Base-by-base conservation (phyloP, 2,113 vertebrate species). In the Bubo scandiacus region DNA sequence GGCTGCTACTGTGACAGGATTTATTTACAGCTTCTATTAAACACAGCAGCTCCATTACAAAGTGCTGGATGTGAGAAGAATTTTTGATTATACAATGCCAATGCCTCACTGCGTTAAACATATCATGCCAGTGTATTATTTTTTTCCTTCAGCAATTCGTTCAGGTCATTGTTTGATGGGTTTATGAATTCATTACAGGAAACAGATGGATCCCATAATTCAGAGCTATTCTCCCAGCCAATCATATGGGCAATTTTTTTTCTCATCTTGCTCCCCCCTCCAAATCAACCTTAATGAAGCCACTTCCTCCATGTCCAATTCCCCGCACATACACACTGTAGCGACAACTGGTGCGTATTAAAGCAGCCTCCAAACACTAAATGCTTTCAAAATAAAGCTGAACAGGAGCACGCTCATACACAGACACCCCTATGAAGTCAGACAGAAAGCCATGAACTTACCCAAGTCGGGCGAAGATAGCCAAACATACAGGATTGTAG, bases 41-140 rank as follows among this genome's bases (percentile, higher is more conserved):
- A 97, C 97, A 97, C 97, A 97, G 97, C 97, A 96, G 97, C 98
- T 97, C 98, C 97, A 97, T 97, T 97, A 97, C 97, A 98, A 97
- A 97, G 96, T 97, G 96, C 97, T 98, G 97, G 97, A 98, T 97
- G 98, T 98, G 98, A 98, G 98, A 98, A 98, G 98, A 98, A 98
- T 98, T 95, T 97, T 97, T 98, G 98, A 98, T 98, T 98, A 98
- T 97, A 98, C 98, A 98, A 97, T 97, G 97, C 95, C 97, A 96
- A 95, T 95, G 81, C 94, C 81, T 96, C 92, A 86, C 97, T 96
- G 92, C 81, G 68, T 96, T 94, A 93, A 96, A 95, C 97, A 88
- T 94, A 96, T 96, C 96, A 94, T 93, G 91, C 94, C 96, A 96
- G 94, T 49, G 95, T 95, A 96, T 92, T 97, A 70, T 96, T 96